Conservation (phyloP, 2,113 vertebrate genomes). For the Galemys pyrenaicus region DNA sequence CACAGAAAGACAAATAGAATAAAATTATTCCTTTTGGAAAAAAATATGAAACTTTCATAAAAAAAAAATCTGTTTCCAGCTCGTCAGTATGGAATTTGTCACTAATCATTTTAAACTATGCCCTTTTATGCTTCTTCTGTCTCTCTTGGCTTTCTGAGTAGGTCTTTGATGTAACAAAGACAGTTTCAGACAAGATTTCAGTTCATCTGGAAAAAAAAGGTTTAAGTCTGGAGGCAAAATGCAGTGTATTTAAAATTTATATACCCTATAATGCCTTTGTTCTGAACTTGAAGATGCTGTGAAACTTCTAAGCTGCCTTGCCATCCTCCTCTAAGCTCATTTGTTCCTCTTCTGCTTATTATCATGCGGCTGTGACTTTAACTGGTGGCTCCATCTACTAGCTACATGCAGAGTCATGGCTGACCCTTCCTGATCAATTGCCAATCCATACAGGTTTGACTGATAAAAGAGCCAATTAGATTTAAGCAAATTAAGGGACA, state of each 20-base stretch:
- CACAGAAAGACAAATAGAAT: constrained; percentile 80
- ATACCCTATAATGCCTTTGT: constrained; percentile 98
- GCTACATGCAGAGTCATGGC: constrained; percentile 92
- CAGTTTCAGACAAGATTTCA: constrained; percentile 96
- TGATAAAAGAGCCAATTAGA: constrained; percentile 94
- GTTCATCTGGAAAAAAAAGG: constrained; percentile 93
- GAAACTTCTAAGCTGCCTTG: constrained; percentile 89
- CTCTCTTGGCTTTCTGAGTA: constrained; percentile 91
- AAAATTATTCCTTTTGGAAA: constrained; percentile 79
- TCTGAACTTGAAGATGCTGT: constrained; percentile 98
- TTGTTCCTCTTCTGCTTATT: constrained; percentile 85
- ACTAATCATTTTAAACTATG: constrained; percentile 99
- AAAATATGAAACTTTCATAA: constrained; percentile 84
- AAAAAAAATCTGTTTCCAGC: constrained; percentile 88
- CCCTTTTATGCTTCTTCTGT: constrained; percentile 97
- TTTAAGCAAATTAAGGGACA: constrained; percentile 93
- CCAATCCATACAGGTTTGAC: constrained; percentile 92
- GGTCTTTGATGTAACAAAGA: constrained; percentile 98
- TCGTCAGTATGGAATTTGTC: constrained; percentile 96
- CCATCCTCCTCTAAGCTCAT: constrained; percentile 84
- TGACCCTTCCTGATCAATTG: constrained; percentile 91
- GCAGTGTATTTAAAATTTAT: constrained; percentile 99
- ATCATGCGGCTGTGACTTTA: constrained; percentile 86
- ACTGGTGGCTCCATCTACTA: constrained; percentile 88
- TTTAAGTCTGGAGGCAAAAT: constrained; percentile 96